Conservation (phyloP, 2,113 vertebrate species). For the Motacilla tschutschensis region DNA sequence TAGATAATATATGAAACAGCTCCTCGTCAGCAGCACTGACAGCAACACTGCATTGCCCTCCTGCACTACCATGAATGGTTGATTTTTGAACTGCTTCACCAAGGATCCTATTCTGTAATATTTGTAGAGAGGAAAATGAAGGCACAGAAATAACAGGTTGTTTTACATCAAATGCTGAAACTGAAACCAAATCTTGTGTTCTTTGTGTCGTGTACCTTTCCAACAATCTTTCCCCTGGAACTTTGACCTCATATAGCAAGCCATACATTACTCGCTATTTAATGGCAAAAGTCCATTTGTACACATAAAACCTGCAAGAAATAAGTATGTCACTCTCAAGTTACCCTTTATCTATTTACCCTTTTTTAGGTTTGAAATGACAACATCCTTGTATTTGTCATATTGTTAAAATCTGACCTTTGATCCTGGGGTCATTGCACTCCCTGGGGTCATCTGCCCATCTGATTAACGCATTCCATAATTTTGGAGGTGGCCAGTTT, state of each 20-base stretch:
- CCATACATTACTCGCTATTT: neutral
- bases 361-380: slow-evolving; percentile 52
- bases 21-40: neutral
- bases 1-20: neutral
- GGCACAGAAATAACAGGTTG: neutral
- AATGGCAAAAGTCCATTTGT: neutral
- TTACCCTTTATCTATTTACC: slow-evolving; percentile 30
- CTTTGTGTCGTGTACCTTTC: neutral
- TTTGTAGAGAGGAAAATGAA: neutral
- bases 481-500: slow-evolving; percentile 77
- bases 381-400: slow-evolving; percentile 69
- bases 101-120: neutral
- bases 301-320: neutral
- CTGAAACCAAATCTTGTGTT: neutral
- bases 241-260: neutral
- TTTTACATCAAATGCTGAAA: neutral
- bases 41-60: neutral
- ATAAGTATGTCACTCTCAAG: neutral
- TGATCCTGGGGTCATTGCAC: slow-evolving; percentile 72
- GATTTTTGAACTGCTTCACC: neutral
- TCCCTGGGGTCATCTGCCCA: slow-evolving; percentile 60
- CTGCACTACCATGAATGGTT: rapidly evolving
- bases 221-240: neutral
- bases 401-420: slow-evolving; percentile 81
- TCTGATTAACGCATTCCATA: slow-evolving; percentile 88